These are phyloP conservation scores for Pedetes capensis DNA, from an alignment of 2,113 vertebrate species.

Conservation along the genomic window DNA sequence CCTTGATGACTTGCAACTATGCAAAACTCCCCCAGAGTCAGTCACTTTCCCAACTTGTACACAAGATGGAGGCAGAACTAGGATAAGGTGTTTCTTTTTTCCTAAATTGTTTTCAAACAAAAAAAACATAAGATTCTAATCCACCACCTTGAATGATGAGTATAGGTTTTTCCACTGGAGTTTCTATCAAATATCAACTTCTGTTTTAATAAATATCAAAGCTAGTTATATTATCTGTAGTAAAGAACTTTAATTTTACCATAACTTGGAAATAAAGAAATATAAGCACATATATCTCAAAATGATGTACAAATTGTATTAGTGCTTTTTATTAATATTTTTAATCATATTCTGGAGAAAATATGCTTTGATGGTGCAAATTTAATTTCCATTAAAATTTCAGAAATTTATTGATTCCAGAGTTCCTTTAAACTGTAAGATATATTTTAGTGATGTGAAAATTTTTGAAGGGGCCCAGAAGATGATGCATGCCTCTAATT, in stretches of 20 bases:
- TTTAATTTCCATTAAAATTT: neutral
- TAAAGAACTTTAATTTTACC: neutral
- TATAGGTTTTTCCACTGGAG: neutral
- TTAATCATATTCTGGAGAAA: neutral
- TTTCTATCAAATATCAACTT: neutral
- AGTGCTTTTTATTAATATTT: neutral
- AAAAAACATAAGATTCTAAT: neutral
- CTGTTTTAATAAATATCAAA: neutral
- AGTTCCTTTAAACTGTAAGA: neutral
- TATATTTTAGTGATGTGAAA: neutral
- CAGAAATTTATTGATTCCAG: neutral
- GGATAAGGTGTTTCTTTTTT: neutral
- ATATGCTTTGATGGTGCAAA: fast-evolving
- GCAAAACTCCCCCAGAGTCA: neutral
- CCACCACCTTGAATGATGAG: neutral
- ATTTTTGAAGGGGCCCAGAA: neutral
- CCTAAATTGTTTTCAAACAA: neutral
- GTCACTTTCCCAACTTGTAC: neutral
- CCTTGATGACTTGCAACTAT: neutral
- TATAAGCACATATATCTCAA: neutral
- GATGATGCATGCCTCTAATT: no score
- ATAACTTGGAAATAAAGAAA: neutral
- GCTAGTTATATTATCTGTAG: neutral
- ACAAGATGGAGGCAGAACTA: neutral
- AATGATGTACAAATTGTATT: neutral